A percentile compares a stretch with the other conserved stretches of the same genome.
Conservation (phyloP, 2,888 invertebrate species). For the Deilephila elpenor region DNA sequence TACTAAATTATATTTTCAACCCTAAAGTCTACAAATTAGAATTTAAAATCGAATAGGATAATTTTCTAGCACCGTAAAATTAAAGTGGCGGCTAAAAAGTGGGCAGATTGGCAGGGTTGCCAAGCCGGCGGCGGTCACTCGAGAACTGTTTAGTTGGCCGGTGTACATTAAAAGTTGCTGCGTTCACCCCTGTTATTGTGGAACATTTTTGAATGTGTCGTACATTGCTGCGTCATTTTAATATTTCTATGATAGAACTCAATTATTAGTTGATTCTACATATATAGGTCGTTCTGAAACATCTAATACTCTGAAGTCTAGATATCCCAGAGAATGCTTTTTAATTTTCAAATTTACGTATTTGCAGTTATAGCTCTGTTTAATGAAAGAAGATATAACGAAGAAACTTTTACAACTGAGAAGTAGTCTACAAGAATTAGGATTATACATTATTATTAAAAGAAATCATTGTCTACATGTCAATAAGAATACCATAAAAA, state of each 20-base stretch:
- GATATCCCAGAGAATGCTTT: too few species aligned
- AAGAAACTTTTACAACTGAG: too few species aligned
- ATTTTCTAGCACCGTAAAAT: conserved; percentile 8
- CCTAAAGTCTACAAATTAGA: background rate
- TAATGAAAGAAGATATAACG: too few species aligned
- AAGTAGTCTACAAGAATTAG: too few species aligned
- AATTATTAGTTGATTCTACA: too few species aligned
- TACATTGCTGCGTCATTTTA: conserved; percentile 26
- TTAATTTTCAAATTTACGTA: too few species aligned
- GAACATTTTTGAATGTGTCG: conserved; percentile 9
- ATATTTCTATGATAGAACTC: background rate
- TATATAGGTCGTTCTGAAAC: too few species aligned
- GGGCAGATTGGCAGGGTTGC: conserved; percentile 69
- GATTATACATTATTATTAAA: too few species aligned
- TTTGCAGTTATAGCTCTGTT: too few species aligned
- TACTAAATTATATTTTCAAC: background rate
- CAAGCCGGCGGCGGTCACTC: conserved; percentile 64
- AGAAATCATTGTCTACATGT: too few species aligned
- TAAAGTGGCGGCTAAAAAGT: conserved; percentile 47
- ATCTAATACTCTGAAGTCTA: too few species aligned
- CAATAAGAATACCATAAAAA: too few species aligned
- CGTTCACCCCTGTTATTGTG: conserved; percentile 16
- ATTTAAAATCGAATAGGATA: background rate
- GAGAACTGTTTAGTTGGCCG: conserved; percentile 77
- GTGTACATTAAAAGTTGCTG: conserved; percentile 40